Percentiles rank a stretch among this genome's conserved stretches.
Conservation (phyloP, 2,113 vertebrate species). For the Oryzias celebensis region DNA sequence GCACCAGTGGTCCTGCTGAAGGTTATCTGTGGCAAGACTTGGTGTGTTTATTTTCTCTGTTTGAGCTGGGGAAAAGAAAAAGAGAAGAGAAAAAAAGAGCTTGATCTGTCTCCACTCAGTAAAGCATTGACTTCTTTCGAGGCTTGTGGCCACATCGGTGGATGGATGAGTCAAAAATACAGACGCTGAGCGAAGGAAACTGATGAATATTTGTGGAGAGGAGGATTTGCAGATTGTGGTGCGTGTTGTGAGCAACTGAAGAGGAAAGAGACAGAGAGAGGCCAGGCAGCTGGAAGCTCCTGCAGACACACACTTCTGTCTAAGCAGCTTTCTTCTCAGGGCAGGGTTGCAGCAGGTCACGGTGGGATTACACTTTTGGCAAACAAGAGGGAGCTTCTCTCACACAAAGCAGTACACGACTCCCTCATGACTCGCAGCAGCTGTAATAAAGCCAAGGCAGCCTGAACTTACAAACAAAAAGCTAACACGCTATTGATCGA, state of each 20-base stretch:
- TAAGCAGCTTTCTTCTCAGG: conserved; percentile 82
- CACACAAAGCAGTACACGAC: conserved; percentile 71
- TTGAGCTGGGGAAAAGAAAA: not conserved
- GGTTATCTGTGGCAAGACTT: conserved; percentile 36
- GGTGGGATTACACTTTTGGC: conserved; percentile 82
- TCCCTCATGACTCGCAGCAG: conserved; percentile 76
- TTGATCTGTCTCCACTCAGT: conserved; percentile 71
- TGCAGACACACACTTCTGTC: conserved; percentile 73
- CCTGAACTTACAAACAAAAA: conserved; percentile 82
- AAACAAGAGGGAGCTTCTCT: conserved; percentile 79
- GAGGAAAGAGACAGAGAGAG: conserved; percentile 34
- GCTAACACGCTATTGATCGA: conserved; percentile 81
- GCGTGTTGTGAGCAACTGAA: conserved; percentile 30
- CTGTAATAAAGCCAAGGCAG: conserved; percentile 80
- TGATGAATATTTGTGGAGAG: not conserved
- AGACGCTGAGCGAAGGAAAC: conserved; percentile 28
- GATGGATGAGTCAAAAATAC: conserved; percentile 35
- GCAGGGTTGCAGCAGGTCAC: conserved; percentile 75
- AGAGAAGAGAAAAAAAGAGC: not conserved
- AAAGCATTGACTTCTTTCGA: conserved; percentile 41
- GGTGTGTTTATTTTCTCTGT: conserved; percentile 63
- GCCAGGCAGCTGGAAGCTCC: conserved; percentile 65
- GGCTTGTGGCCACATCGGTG: conserved; percentile 29
- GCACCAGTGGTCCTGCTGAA: conserved; percentile 44
- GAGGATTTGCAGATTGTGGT: conserved; percentile 14